Percentiles rank a stretch among this genome's conserved stretches.
phyloP scores from a whole-genome alignment of 2,113 vertebrate genomes.

The Paedocypris sp. region DNA sequence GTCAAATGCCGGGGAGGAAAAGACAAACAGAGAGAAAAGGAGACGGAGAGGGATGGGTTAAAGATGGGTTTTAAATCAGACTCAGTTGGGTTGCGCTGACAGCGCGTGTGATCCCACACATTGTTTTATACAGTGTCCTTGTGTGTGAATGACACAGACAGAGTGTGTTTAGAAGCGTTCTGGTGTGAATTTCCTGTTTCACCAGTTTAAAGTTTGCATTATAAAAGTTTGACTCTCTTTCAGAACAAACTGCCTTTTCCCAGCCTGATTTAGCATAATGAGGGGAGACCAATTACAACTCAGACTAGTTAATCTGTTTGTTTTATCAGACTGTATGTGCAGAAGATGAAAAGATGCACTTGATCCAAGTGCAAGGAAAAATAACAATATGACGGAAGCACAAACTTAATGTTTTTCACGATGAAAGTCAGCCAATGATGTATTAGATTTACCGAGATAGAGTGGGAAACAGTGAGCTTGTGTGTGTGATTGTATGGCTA shows the following conservation, averaged over 20 bases:
- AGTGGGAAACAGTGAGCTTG: neutral
- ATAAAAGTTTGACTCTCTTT: too few species aligned
- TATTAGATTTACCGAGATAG: neutral
- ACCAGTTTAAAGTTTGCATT: too few species aligned
- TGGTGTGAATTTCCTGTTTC: neutral
- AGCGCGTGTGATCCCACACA: neutral
- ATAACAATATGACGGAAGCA: neutral
- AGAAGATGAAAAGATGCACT: neutral
- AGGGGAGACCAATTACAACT: neutral
- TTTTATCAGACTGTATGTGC: conserved; percentile 1
- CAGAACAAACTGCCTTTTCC: neutral
- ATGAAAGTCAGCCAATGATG: neutral
- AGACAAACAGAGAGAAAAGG: conserved; percentile 10
- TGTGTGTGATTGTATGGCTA: neutral
- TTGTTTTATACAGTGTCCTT: neutral
- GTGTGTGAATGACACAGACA: neutral
- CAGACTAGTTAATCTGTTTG: conserved; percentile 1
- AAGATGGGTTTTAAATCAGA: conserved; percentile 4
- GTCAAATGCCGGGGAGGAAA: conserved; percentile 20
- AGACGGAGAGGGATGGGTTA: conserved; percentile 9
- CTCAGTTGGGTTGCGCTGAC: neutral
- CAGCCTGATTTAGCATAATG: neutral
- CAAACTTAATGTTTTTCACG: neutral
- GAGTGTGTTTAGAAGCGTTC: neutral
- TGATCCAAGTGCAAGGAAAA: neutral